Conservation (phyloP, 2,113 vertebrate genomes). For the Rhombomys opimus region DNA sequence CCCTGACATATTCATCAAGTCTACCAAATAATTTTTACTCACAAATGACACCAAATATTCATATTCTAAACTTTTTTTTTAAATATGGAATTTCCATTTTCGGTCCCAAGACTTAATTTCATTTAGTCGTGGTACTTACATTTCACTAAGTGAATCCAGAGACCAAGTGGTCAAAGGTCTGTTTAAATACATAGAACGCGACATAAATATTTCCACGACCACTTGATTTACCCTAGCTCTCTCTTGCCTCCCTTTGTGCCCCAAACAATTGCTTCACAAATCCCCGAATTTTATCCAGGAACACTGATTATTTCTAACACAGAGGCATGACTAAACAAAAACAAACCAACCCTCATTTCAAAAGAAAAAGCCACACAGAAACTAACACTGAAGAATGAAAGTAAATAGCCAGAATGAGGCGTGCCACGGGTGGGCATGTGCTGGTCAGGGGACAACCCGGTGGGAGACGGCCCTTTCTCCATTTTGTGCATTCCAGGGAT, state of each 20-base stretch:
- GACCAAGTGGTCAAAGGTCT: neutral
- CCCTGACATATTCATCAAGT: constrained; percentile 1
- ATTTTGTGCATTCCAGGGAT: neutral
- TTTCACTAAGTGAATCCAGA: constrained; percentile 62
- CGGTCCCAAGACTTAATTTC: constrained; percentile 36
- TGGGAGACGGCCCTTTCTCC: neutral
- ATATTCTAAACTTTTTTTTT: constrained; percentile 12
- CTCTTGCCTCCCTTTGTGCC: neutral
- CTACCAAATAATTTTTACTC: constrained; percentile 46
- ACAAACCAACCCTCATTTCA: constrained; percentile 30
- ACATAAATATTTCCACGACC: constrained; percentile 42
- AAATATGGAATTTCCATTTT: constrained; percentile 56
- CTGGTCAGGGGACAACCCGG: neutral
- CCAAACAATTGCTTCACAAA: constrained; percentile 2
- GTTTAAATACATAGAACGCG: constrained; percentile 12
- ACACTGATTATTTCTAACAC: constrained; percentile 26
- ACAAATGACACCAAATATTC: constrained; percentile 41
- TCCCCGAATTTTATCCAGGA: neutral
- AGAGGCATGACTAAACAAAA: neutral
- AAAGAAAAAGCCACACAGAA: constrained; percentile 42
- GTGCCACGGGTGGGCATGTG: neutral
- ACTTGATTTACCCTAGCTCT: neutral
- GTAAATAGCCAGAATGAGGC: neutral
- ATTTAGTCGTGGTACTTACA: constrained; percentile 53
- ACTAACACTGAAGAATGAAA: neutral